phyloP scores from a whole-genome alignment of 2,113 vertebrate genomes.

The cattle (Bos taurus) region DNA sequence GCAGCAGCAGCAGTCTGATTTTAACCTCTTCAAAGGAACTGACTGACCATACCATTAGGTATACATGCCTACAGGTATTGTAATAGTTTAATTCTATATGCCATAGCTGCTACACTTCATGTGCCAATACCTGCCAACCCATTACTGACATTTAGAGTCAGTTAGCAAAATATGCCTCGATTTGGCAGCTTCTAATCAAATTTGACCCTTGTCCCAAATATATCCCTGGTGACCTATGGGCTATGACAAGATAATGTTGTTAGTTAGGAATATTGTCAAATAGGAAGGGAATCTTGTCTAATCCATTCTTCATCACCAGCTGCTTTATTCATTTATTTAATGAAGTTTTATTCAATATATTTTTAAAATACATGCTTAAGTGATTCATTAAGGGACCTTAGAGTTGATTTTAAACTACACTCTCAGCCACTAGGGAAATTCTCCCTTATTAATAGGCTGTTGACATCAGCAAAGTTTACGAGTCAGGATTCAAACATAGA shows the following conservation, averaged over 20 bases:
- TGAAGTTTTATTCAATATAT: conserved; percentile 23
- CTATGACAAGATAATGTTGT: background rate
- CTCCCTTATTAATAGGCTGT: background rate
- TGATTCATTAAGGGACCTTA: background rate
- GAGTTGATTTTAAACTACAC: conserved; percentile 24
- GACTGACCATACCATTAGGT: rapidly evolving
- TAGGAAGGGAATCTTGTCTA: conserved; percentile 7
- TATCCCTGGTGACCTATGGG: background rate
- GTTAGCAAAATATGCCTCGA: background rate
- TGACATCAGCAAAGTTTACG: conserved; percentile 2
- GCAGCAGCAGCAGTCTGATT: background rate
- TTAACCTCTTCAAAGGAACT: background rate
- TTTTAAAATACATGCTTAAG: conserved; percentile 28
- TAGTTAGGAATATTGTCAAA: background rate
- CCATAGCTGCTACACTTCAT: background rate
- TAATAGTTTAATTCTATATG: background rate
- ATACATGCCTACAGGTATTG: background rate
- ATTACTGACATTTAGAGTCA: background rate
- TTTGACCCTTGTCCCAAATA: background rate
- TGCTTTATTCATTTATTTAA: conserved; percentile 25
- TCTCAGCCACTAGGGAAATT: background rate
- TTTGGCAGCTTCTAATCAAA: background rate
- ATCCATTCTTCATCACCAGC: conserved; percentile 1
- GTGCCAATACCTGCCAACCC: background rate
- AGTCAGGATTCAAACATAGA: background rate